Evolutionary conservation across 2,888 invertebrate species (phyloP).

Genomic region (Allophyes oxyacanthae): DNA sequence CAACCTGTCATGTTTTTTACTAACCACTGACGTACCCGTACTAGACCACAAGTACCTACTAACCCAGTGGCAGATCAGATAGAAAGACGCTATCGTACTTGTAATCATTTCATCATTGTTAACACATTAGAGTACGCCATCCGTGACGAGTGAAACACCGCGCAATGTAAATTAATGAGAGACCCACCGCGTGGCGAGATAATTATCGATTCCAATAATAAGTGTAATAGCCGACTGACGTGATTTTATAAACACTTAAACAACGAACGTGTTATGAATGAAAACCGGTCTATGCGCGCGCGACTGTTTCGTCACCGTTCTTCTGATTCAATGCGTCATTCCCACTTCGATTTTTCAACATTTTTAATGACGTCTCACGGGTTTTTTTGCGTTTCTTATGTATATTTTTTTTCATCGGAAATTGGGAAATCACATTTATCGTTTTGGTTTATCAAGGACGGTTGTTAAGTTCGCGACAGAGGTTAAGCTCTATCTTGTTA

Average conservation of each 20-base stretch:
- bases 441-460: constrained; percentile 28
- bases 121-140: constrained; percentile 9
- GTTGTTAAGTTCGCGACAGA: constrained; percentile 20
- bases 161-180: constrained; percentile 23
- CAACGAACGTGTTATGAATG: constrained; percentile 45
- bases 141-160: constrained; percentile 9
- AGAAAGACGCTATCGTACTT: constrained; percentile 6
- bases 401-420: constrained; percentile 20
- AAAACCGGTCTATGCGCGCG: constrained; percentile 59
- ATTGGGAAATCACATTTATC: constrained; percentile 33
- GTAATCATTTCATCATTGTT: constrained; percentile 13
- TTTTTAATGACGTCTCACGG: constrained; percentile 55
- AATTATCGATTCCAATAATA: constrained; percentile 44
- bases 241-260: constrained; percentile 46
- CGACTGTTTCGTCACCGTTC: constrained; percentile 56
- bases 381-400: constrained; percentile 45
- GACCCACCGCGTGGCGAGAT: constrained; percentile 22
- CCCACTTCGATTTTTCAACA: constrained; percentile 56
- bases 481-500: constrained; percentile 18
- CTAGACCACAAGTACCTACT: constrained; percentile 26
- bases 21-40: not conserved
- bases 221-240: constrained; percentile 28
- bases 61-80: constrained; percentile 1
- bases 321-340: constrained; percentile 49
- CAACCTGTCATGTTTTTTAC: constrained; percentile 6